phyloP scores from a whole-genome alignment of 1,140 invertebrate species.

The Drosophila tropicalis region DNA sequence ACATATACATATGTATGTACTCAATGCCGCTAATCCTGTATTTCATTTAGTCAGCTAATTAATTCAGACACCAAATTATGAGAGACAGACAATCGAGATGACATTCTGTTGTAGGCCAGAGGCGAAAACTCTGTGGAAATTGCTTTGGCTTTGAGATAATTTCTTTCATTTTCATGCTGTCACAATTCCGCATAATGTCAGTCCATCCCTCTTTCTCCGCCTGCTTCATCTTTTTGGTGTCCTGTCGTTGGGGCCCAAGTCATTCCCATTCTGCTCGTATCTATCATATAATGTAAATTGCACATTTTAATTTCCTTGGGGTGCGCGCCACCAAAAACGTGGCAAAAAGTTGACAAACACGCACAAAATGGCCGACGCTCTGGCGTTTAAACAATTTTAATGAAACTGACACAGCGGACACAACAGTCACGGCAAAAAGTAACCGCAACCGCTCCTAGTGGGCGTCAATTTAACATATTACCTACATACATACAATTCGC shows the following conservation, averaged over 20 bases:
- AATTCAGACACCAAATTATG: constrained; percentile 25
- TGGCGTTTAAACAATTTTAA: constrained; percentile 68
- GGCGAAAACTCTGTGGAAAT: constrained; percentile 32
- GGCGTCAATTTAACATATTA: constrained; percentile 9
- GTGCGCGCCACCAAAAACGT: constrained; percentile 36
- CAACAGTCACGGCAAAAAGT: constrained; percentile 7
- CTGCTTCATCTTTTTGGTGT: not conserved
- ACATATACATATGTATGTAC: too few species aligned
- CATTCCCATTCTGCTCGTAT: not conserved
- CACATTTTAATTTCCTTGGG: constrained; percentile 77
- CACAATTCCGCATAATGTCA: constrained; percentile 11
- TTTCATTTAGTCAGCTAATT: constrained; percentile 2
- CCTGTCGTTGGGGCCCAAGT: not conserved
- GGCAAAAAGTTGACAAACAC: constrained; percentile 46
- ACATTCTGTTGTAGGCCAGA: constrained; percentile 6
- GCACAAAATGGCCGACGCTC: constrained; percentile 55
- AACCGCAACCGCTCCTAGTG: constrained; percentile 19
- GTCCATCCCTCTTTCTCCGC: not conserved
- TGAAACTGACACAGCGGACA: constrained; percentile 65
- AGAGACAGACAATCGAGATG: constrained; percentile 19
- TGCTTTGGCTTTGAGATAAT: constrained; percentile 28
- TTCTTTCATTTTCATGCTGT: constrained; percentile 10
- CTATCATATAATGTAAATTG: constrained; percentile 67
- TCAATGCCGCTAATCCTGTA: not conserved
- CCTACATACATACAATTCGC: not conserved